phyloP scores from a whole-genome alignment of 1,140 invertebrate genomes.

The Zaprionus gabonicus region DNA sequence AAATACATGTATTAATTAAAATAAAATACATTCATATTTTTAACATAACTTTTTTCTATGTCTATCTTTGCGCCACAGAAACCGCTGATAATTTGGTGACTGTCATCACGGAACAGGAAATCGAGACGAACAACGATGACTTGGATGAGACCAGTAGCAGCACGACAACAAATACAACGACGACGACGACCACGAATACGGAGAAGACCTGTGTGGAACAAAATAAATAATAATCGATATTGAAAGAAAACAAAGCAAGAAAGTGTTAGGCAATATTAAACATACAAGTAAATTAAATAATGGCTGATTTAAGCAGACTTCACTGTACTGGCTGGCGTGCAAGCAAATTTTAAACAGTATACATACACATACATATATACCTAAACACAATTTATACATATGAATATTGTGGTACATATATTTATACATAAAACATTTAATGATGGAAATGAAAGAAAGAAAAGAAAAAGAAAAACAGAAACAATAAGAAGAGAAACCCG shows the following conservation, averaged over 20 bases:
- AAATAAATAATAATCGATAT: conserved; percentile 56
- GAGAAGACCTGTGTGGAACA: conserved; percentile 68
- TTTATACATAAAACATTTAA: conserved; percentile 56
- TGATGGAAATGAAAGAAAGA: conserved; percentile 1
- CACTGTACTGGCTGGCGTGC: conserved; percentile 53
- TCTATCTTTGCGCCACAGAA: conserved; percentile 84
- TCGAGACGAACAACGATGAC: conserved; percentile 68
- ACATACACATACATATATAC: conserved; percentile 53
- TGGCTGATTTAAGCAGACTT: conserved; percentile 16
- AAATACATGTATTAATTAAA: background rate
- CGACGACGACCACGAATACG: conserved; percentile 63
- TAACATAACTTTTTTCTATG: background rate
- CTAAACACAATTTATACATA: conserved; percentile 52
- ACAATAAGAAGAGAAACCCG: conserved; percentile 22
- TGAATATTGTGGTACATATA: conserved; percentile 62
- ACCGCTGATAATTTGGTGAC: conserved; percentile 90
- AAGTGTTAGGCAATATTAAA: conserved; percentile 39
- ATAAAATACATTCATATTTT: background rate
- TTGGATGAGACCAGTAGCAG: conserved; percentile 64
- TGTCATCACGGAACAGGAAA: conserved; percentile 92
- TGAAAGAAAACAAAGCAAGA: conserved; percentile 22
- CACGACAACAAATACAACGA: conserved; percentile 69
- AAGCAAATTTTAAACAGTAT: conserved; percentile 60
- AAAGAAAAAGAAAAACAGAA: conserved; percentile 17
- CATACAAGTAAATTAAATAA: conserved; percentile 17